Evolutionary conservation across 2,888 invertebrate genomes (phyloP).

Genomic region (Cosmia trapezina): DNA sequence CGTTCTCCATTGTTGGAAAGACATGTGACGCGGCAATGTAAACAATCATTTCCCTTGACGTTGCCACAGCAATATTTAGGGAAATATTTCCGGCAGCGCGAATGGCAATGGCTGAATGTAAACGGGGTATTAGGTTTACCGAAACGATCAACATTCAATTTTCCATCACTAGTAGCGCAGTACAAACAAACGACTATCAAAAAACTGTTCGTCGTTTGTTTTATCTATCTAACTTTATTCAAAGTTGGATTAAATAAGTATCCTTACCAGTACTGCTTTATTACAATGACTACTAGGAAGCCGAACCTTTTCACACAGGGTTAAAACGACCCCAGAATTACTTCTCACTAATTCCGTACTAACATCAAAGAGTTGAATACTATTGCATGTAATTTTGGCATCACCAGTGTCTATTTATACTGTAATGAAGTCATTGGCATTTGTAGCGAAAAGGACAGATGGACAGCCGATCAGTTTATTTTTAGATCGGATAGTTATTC

Average conservation of each 20-base stretch:
- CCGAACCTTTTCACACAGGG: neutral
- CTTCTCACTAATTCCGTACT: constrained; percentile 23
- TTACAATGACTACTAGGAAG: neutral
- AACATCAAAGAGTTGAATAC: constrained; percentile 63
- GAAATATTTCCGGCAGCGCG: too few relatives aligned
- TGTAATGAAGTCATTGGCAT: constrained; percentile 79
- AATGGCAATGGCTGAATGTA: too few relatives aligned
- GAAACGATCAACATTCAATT: neutral
- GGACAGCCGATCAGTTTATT: constrained; percentile 67
- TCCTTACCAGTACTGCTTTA: neutral
- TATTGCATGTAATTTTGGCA: constrained; percentile 70
- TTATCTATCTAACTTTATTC: neutral
- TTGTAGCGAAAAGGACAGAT: constrained; percentile 75
- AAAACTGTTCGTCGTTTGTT: neutral
- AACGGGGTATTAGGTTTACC: too few relatives aligned
- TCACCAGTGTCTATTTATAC: constrained; percentile 70
- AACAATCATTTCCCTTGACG: too few relatives aligned
- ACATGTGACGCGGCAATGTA: too few relatives aligned
- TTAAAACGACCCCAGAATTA: constrained; percentile 8
- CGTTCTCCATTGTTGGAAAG: too few relatives aligned
- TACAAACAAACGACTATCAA: neutral
- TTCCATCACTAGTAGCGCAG: too few relatives aligned
- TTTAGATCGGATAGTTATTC: constrained; percentile 67
- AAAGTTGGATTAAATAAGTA: neutral
- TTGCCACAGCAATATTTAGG: too few relatives aligned